Conservation (phyloP, 64 coral and sea anemone genomes). For the Astreopora myriophthalma region DNA sequence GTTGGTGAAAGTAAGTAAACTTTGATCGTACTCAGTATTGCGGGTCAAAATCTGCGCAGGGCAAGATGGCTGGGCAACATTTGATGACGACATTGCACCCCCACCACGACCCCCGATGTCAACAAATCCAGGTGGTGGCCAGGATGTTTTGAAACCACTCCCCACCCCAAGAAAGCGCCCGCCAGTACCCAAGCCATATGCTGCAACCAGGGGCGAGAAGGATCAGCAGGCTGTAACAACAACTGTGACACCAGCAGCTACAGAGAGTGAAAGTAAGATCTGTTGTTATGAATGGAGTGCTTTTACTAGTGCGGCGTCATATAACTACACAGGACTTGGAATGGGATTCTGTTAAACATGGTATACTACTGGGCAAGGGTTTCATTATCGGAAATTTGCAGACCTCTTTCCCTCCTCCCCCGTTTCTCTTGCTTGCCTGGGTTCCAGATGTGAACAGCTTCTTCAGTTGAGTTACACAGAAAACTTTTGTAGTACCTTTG, state of each 20-base stretch:
- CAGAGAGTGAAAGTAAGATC: not conserved
- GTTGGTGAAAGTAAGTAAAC: no score
- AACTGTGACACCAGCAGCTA: not conserved
- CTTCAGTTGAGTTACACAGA: no score
- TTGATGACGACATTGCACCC: conserved; percentile 39
- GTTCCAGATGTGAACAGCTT: no score
- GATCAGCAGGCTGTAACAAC: conserved; percentile 1
- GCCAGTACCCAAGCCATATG: conserved; percentile 81
- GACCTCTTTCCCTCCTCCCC: no score
- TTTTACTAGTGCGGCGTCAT: no score
- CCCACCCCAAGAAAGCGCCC: conserved; percentile 46
- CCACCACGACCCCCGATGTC: conserved; percentile 83
- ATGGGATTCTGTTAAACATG: no score
- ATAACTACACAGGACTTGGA: no score
- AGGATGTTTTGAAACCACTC: conserved; percentile 16
- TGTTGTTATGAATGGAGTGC: no score
- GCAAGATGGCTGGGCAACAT: conserved; percentile 65
- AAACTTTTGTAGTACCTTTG: no score
- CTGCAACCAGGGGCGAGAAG: conserved; percentile 39
- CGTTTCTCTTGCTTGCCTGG: no score
- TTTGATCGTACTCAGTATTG: not conserved
- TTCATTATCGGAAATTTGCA: no score
- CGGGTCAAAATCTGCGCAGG: not conserved
- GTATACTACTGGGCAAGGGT: no score
- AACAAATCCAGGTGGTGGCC: conserved; percentile 68